phyloP scores from a whole-genome alignment of 2,113 vertebrate genomes.

The human (Homo sapiens) region DNA sequence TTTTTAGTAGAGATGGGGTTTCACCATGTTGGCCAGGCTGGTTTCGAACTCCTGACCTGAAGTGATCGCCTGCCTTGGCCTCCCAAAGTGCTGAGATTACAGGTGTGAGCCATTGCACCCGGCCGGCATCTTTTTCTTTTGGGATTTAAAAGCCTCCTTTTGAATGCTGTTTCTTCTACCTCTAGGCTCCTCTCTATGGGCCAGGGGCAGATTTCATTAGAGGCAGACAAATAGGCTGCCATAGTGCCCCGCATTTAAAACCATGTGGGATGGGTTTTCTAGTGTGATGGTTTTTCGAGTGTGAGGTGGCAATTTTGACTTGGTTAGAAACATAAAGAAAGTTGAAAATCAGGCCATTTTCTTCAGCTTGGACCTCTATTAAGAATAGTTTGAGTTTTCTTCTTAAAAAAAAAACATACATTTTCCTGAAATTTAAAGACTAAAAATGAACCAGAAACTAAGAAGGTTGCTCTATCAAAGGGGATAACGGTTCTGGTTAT shows the following conservation, averaged over 20 bases:
- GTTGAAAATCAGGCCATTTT: conserved; percentile 71
- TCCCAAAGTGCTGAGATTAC: too few species aligned
- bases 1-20: too few species aligned
- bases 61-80: too few species aligned
- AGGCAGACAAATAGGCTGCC: neutral
- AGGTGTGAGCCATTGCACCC: too few species aligned
- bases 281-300: neutral
- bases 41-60: too few species aligned
- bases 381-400: conserved; percentile 59
- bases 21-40: too few species aligned
- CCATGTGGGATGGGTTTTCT: neutral
- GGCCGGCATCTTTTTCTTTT: neutral
- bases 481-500: neutral
- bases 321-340: conserved; percentile 61
- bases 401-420: conserved; percentile 56
- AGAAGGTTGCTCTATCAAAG: conserved; percentile 26
- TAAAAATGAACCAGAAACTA: conserved; percentile 66
- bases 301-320: conserved; percentile 65
- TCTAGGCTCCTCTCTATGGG: neutral
- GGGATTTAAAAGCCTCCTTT: neutral
- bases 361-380: conserved; percentile 66
- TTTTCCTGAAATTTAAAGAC: conserved; percentile 65
- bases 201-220: neutral
- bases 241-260: neutral
- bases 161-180: neutral